Conservation (phyloP, 2,113 vertebrate genomes). For the Gobiocypris rarus region DNA sequence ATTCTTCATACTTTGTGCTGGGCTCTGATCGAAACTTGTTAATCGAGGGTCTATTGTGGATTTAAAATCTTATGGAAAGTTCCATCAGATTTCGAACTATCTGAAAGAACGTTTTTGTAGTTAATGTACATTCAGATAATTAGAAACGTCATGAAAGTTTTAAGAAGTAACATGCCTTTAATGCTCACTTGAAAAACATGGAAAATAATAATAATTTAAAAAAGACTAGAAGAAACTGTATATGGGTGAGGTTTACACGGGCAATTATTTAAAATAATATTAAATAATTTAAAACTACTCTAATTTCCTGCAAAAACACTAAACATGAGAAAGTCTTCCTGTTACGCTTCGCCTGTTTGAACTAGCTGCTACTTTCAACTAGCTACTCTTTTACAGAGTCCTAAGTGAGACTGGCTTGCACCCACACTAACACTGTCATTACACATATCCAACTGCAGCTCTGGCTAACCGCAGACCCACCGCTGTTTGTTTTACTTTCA, state of each 20-base stretch:
- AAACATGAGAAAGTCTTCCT: conserved; percentile 5
- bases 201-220: background rate
- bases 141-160: too few species aligned
- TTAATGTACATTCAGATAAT: too few species aligned
- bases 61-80: background rate
- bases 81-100: too few species aligned
- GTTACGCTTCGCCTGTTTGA: background rate
- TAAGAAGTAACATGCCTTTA: background rate
- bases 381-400: conserved; percentile 27
- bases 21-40: background rate
- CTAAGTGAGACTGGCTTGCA: conserved; percentile 27
- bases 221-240: background rate
- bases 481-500: conserved; percentile 74
- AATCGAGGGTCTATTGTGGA: background rate
- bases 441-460: conserved; percentile 38
- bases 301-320: background rate
- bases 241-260: background rate
- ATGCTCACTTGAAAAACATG: background rate
- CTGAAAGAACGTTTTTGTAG: too few species aligned
- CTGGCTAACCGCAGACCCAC: conserved; percentile 54
- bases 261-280: background rate
- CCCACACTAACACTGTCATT: conserved; percentile 42
- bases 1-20: background rate
- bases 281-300: background rate
- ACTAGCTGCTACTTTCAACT: conserved; percentile 21